These are phyloP conservation scores for Drosophila monieri DNA, from an alignment of 2,888 invertebrate genomes.

Conservation along the genomic window DNA sequence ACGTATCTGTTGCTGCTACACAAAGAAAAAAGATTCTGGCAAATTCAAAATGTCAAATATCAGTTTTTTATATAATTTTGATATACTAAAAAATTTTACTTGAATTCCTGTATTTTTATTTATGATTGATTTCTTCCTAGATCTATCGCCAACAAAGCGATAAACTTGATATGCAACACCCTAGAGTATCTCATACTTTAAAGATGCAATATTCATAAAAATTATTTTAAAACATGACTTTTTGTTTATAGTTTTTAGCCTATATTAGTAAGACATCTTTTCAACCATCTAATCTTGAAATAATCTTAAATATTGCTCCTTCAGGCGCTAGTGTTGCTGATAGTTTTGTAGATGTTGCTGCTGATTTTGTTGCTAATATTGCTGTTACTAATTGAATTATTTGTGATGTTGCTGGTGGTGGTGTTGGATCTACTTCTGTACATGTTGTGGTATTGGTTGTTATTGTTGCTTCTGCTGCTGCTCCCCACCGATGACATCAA, in stretches of 20 bases:
- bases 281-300: too few relatives aligned
- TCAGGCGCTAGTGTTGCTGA: neutral
- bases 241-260: too few relatives aligned
- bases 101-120: too few relatives aligned
- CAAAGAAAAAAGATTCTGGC: neutral
- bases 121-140: too few relatives aligned
- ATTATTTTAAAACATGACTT: too few relatives aligned
- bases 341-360: conserved; percentile 4
- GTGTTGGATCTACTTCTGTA: neutral
- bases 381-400: neutral
- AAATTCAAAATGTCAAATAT: neutral
- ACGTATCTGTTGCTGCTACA: conserved; percentile 6
- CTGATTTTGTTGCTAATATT: neutral
- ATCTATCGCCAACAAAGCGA: too few relatives aligned
- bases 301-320: neutral
- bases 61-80: neutral
- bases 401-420: neutral
- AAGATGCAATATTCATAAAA: too few relatives aligned
- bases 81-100: neutral
- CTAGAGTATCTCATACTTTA: too few relatives aligned
- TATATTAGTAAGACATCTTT: too few relatives aligned
- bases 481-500: conserved; percentile 45
- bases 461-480: conserved; percentile 8
- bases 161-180: too few relatives aligned
- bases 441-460: conserved; percentile 25